Base-by-base conservation (phyloP, 2,797 vertebrate genomes). In the Sebastes miniatus region DNA sequence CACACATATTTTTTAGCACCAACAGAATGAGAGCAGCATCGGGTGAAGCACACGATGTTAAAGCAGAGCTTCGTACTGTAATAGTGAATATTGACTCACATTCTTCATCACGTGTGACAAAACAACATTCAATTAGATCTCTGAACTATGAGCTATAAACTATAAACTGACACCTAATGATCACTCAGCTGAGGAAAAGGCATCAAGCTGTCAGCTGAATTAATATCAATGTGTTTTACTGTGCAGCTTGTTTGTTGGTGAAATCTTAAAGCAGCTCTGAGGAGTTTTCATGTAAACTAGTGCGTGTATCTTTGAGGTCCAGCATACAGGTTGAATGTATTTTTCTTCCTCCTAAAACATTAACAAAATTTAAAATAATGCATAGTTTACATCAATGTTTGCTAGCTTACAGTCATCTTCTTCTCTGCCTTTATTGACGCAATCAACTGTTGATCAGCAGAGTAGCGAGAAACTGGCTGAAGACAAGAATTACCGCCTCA, bases 71-170 rank as follows among this genome's bases (percentile, higher is more conserved):
- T 43, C 70, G 68, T 43, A 6, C 34, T 18, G 22, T 69, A 69
- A 77, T 79, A 75, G 32, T 50, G 71, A 84, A 83, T 82, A 77
- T 80, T 76, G 72, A 81, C 22, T 83, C 39, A 24, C 61, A 76
- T 84, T 85, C 87, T 76, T 79, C 73, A 66, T 81, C 54, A 18
- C 73, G 75, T 73, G 71, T 66, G 76, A 83, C 75, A 80, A 71
- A 83, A 57, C 32, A 29, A 36, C 3, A 24, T 67, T 69, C 18
- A 77, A 20, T 76, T 74, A 9, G 13, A 69, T 39, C 27, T 54
- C 39, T 39, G 43, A 24, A 47, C 61, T 6, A 63, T 32, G 5
- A 1, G 12, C 22, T 50, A 31, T 52, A 59, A 43, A 43, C 39
- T 43, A 59, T 63, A 29, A 56, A 25, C 10, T 5, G 11, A 20